phyloP scores from a whole-genome alignment of 2,797 vertebrate genomes.

The Gallinago nigripennis region DNA sequence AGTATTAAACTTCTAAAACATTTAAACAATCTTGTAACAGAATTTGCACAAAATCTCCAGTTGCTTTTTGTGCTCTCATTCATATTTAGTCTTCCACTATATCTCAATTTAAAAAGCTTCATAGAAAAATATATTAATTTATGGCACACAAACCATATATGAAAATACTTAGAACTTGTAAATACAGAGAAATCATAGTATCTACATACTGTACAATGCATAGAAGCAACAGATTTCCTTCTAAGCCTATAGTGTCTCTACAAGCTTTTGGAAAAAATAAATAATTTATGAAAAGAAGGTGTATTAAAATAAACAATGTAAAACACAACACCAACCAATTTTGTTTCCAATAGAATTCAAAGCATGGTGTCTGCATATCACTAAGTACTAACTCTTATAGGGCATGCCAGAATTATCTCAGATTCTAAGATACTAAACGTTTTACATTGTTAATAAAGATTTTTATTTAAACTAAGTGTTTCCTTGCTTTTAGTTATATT shows the following conservation, averaged over 20 bases:
- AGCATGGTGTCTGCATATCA: conserved; percentile 86
- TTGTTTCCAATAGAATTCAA: conserved; percentile 75
- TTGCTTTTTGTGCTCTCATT: conserved; percentile 74
- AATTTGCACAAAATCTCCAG: conserved; percentile 67
- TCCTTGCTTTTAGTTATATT: conserved; percentile 24
- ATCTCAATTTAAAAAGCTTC: conserved; percentile 73
- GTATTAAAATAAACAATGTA: conserved; percentile 70
- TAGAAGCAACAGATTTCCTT: conserved; percentile 71
- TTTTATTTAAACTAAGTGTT: conserved; percentile 78
- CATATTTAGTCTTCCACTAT: conserved; percentile 79
- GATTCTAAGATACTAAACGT: conserved; percentile 81
- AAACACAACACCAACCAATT: conserved; percentile 67
- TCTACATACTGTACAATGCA: conserved; percentile 61
- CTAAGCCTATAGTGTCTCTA: conserved; percentile 67
- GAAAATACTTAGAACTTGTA: conserved; percentile 74
- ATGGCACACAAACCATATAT: conserved; percentile 58
- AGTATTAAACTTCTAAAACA: conserved; percentile 62
- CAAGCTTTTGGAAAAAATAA: conserved; percentile 68
- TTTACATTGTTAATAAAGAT: conserved; percentile 84
- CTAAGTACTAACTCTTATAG: conserved; percentile 83
- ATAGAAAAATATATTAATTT: conserved; percentile 69
- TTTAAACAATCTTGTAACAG: conserved; percentile 59
- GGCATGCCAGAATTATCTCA: conserved; percentile 86
- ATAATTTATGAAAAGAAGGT: conserved; percentile 63
- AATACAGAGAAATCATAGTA: conserved; percentile 74